These are phyloP conservation scores for Gobio occitaniae DNA, from an alignment of 2,797 vertebrate species.

Conservation along the genomic window DNA sequence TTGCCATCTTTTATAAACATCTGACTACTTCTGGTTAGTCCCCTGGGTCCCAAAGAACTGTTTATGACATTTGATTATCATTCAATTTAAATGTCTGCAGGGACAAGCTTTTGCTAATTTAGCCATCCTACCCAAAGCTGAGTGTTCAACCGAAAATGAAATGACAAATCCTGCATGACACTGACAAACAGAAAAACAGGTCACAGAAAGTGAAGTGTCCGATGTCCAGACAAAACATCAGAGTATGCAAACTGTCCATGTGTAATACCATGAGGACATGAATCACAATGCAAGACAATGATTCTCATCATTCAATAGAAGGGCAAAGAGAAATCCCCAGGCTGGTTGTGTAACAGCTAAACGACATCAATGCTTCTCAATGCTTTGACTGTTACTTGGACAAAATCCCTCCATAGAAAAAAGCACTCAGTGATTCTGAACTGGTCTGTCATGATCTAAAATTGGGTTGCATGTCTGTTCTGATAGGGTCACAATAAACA, in stretches of 20 bases:
- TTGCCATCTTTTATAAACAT: neutral
- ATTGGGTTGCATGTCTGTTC: neutral
- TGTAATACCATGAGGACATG: neutral
- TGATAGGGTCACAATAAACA: neutral
- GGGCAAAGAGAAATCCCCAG: neutral
- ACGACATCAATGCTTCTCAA: neutral
- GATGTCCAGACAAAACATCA: neutral
- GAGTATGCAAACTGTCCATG: neutral
- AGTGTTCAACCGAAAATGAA: neutral
- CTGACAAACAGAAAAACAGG: neutral
- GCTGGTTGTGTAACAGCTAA: neutral
- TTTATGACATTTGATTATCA: neutral
- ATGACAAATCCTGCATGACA: neutral
- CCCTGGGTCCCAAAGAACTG: neutral
- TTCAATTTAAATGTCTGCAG: neutral
- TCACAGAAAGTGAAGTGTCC: neutral
- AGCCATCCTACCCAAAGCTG: neutral
- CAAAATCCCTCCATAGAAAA: neutral
- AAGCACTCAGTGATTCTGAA: neutral
- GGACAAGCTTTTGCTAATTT: neutral
- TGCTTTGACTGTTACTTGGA: neutral
- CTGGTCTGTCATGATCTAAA: neutral
- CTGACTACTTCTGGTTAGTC: neutral
- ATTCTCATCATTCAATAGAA: neutral
- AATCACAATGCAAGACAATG: neutral